Percentiles rank a stretch among this genome's conserved stretches.
phyloP scores from a whole-genome alignment of 2,797 vertebrate species.

The Clarias platycephalus region DNA sequence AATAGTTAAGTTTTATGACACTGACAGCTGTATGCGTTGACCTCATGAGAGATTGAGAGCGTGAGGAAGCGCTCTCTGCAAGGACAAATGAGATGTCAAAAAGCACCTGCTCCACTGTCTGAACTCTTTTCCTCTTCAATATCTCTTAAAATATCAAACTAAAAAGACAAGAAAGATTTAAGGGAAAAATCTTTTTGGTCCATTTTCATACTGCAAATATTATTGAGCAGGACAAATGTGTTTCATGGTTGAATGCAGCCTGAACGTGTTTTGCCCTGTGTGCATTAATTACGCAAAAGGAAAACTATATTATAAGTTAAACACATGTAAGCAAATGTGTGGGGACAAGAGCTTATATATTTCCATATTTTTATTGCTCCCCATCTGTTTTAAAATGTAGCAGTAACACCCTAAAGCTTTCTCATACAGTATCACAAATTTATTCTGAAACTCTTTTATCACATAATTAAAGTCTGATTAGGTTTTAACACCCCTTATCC shows the following conservation, averaged over 20 bases:
- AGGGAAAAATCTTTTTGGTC: not conserved
- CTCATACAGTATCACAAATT: not conserved
- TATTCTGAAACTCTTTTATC: slow-evolving; percentile 3
- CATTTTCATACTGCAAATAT: not conserved
- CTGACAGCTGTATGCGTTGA: slow-evolving; percentile 36
- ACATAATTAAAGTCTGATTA: slow-evolving; percentile 7
- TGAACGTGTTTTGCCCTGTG: not conserved
- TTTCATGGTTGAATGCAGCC: not conserved
- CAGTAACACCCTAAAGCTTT: not conserved
- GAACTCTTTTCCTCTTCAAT: slow-evolving; percentile 1
- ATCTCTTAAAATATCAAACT: not conserved
- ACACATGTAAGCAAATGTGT: not conserved
- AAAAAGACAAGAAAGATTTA: not conserved
- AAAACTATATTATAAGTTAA: not conserved
- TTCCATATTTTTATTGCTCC: not conserved
- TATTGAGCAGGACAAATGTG: not conserved
- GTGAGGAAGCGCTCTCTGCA: slow-evolving; percentile 26
- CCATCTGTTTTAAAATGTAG: not conserved
- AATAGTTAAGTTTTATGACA: slow-evolving; percentile 24
- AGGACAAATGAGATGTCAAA: slow-evolving; percentile 41
- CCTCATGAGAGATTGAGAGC: slow-evolving; percentile 42
- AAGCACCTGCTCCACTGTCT: slow-evolving; percentile 45
- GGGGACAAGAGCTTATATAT: not conserved
- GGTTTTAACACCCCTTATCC: not conserved
- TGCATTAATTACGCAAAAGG: not conserved